Conservation (phyloP, 2,797 vertebrate genomes). For the Enteromius afrohamiltoni region DNA sequence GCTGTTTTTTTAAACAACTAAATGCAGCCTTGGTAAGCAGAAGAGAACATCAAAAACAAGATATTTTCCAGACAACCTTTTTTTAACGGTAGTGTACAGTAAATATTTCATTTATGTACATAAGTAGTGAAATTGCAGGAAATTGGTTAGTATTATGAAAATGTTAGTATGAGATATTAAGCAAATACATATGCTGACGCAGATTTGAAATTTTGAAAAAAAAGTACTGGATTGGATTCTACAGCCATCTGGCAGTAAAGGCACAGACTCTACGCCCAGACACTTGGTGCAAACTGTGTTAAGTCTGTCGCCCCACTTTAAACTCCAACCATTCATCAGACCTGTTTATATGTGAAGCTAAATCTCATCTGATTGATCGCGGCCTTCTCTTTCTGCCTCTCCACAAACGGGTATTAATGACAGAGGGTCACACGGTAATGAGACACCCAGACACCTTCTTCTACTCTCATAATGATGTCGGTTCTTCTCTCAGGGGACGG, state of each 20-base stretch:
- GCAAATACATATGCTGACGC: constrained; percentile 15
- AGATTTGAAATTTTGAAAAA: constrained; percentile 1
- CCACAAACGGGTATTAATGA: constrained; percentile 61
- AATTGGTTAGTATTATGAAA: not conserved
- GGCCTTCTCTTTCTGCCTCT: constrained; percentile 22
- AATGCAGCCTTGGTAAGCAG: not conserved
- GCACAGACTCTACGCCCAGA: constrained; percentile 29
- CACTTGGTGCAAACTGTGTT: constrained; percentile 22
- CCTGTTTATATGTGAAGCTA: constrained; percentile 25
- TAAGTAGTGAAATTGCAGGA: not conserved
- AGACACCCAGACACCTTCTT: constrained; percentile 52
- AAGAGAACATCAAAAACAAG: not conserved
- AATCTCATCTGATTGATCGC: constrained; percentile 36
- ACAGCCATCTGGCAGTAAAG: constrained; percentile 29
- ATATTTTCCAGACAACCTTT: not conserved
- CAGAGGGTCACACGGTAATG: constrained; percentile 50
- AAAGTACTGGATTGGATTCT: constrained; percentile 8
- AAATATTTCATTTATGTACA: not conserved
- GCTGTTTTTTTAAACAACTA: no score
- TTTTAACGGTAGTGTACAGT: no score
- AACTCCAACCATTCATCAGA: constrained; percentile 31
- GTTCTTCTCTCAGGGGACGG: constrained; percentile 5
- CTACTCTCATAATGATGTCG: constrained; percentile 43
- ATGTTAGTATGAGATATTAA: constrained; percentile 21
- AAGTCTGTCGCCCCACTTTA: constrained; percentile 39